Evolutionary conservation across 1,140 invertebrate genomes (phyloP), one percentile per base, ranked within the genome.

Genomic region (Cydia strobilella): DNA sequence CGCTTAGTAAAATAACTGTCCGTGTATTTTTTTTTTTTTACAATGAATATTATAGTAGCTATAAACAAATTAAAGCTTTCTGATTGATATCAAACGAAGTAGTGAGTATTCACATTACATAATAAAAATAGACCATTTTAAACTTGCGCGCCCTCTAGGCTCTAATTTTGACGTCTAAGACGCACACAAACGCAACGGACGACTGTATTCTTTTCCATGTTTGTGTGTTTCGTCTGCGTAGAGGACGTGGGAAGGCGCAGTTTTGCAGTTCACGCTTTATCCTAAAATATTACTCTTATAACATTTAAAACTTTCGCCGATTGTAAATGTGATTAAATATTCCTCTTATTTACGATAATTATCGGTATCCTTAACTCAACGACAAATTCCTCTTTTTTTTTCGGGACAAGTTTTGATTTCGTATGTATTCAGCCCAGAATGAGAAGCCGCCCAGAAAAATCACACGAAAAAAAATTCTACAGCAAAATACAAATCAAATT

Each of bases 21-120:
- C n/a, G n/a, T 20, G 10, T 62, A 62, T 62, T 10, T 62, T n/a
- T n/a, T n/a, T n/a, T 59, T 62, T 20, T 2, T 59, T 12, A 59
- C n/a, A 9, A 20, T 9, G 3, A 59, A 59, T 9, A 59, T 18
- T 9, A 23, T 18, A 9, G 3, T 59, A 59, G n/a, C 54, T 59
- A 9, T 20, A 63, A 63, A 25, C 20, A 13, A 13, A 9, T 63
- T 20, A 25, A 63, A 63, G 62, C 62, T 63, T 63, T 63, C 62
- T 10, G 18, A 25, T 23, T 63, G 62, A 63, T 63, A 63, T 63
- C 62, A 63, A 63, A 63, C 1, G 1, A 23, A 63, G 62, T 59
- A 63, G 20, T 23, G 25, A 13, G 25, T 20, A 13, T 13, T 9
- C 7, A 9, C 5, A 20, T 12, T 23, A 20, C 2, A 54, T n/a